Conservation (phyloP, 2,113 vertebrate genomes). For the Muscicapa adusta region DNA sequence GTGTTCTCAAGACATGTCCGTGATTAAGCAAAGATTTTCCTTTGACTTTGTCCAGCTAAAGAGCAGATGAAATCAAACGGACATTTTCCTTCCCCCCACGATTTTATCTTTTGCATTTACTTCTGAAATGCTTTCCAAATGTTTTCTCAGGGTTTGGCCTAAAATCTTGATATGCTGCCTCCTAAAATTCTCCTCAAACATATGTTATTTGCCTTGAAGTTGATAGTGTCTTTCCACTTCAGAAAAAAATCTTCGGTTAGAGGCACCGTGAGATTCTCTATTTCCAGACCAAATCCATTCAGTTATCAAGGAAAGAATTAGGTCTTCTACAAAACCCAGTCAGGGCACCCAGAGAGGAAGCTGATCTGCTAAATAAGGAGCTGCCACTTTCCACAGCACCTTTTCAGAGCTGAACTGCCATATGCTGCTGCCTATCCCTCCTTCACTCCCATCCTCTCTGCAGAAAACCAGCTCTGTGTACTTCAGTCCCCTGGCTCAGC, state of each 20-base stretch:
- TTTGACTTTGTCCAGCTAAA: background rate
- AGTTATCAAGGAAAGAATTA: background rate
- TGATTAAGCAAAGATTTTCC: background rate
- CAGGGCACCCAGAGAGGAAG: background rate
- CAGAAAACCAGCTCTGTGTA: background rate
- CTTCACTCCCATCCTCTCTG: background rate
- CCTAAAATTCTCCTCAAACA: constrained; percentile 15
- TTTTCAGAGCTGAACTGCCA: background rate
- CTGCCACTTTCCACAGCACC: background rate
- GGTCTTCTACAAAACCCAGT: background rate
- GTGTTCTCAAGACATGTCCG: background rate
- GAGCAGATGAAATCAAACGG: background rate
- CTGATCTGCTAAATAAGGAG: background rate
- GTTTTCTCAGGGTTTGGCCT: constrained; percentile 2
- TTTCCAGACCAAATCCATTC: constrained; percentile 9
- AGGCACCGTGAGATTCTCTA: background rate
- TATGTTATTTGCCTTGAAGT: constrained; percentile 29
- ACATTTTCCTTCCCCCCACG: too few species aligned
- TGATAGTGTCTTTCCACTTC: background rate
- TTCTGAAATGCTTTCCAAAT: constrained; percentile 26
- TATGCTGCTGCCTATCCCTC: background rate
- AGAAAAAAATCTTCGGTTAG: background rate
- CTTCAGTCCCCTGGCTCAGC: background rate
- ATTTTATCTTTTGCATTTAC: background rate
- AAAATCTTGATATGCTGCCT: constrained; percentile 9